A percentile compares a stretch with the other conserved stretches of the same genome.
Conservation (phyloP, 2,888 invertebrate species). For the Mesoligia furuncula region DNA sequence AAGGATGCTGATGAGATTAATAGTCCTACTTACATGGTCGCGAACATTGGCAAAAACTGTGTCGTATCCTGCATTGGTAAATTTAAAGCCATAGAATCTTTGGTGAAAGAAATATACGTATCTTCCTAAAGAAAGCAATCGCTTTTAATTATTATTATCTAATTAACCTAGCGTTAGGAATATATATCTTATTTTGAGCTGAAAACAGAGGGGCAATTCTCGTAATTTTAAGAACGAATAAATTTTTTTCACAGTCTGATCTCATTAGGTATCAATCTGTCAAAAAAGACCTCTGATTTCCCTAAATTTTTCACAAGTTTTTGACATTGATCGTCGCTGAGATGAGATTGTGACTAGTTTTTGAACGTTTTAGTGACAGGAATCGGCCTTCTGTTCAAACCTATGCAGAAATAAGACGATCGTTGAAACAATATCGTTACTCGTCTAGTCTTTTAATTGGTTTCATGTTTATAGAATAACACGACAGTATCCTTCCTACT, state of each 20-base stretch:
- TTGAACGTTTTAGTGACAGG: background rate
- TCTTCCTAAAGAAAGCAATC: background rate
- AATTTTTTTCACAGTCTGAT: background rate
- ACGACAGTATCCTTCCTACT: background rate
- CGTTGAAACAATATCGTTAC: background rate
- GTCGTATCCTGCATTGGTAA: no score
- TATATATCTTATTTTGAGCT: background rate
- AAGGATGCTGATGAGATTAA: background rate
- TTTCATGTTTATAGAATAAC: background rate
- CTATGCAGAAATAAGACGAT: no score
- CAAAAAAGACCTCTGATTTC: no score
- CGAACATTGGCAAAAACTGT: background rate
- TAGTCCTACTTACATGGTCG: background rate
- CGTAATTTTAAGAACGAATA: background rate
- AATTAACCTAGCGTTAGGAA: background rate
- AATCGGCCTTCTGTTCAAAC: no score
- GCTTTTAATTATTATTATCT: background rate
- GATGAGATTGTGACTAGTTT: background rate
- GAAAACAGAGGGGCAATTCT: background rate
- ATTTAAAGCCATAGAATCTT: background rate
- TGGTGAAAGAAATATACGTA: background rate
- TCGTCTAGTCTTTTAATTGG: background rate
- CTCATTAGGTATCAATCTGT: background rate
- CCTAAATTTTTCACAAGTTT: no score
- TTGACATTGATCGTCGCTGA: background rate